These are phyloP conservation scores for Ciona savignyi DNA, from an alignment of 23 tunicate species.

Conservation along the genomic window DNA sequence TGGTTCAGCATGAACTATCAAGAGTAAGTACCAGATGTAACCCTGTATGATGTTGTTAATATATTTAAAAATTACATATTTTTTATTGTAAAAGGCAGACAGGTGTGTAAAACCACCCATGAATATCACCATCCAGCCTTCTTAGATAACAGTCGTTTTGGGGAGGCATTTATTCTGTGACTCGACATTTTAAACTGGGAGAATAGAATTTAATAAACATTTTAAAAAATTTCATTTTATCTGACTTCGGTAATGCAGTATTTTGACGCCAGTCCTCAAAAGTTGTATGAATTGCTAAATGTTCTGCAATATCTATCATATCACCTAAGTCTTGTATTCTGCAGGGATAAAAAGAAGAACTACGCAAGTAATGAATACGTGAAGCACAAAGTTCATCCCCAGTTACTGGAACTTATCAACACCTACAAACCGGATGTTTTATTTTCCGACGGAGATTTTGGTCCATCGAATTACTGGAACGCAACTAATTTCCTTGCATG, in stretches of 20 bases:
- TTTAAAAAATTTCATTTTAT: too few species aligned
- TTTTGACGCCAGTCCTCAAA: too few species aligned
- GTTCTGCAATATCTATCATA: background rate
- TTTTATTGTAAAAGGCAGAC: too few species aligned
- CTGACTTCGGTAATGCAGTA: too few species aligned
- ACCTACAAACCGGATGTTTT: conserved; percentile 43
- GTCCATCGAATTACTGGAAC: conserved; percentile 24
- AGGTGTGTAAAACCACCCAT: too few species aligned
- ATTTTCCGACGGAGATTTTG: conserved; percentile 42
- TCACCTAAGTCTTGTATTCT: background rate
- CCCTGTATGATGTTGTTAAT: too few species aligned
- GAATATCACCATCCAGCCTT: too few species aligned
- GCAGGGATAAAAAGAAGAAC: background rate
- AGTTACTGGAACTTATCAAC: conserved; percentile 33
- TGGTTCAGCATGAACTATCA: conserved; percentile 62
- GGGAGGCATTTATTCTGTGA: too few species aligned
- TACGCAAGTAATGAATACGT: background rate
- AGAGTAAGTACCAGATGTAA: conserved; percentile 18
- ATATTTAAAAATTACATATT: too few species aligned
- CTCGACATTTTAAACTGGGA: too few species aligned
- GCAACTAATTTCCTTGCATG: conserved; percentile 44
- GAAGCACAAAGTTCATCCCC: conserved; percentile 27
- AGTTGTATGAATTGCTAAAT: background rate
- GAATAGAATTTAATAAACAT: too few species aligned
- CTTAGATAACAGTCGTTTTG: too few species aligned